Percentiles rank a stretch among this genome's conserved stretches.
phyloP scores from a whole-genome alignment of 2,888 invertebrate genomes.

The Periphyllus acericola region DNA sequence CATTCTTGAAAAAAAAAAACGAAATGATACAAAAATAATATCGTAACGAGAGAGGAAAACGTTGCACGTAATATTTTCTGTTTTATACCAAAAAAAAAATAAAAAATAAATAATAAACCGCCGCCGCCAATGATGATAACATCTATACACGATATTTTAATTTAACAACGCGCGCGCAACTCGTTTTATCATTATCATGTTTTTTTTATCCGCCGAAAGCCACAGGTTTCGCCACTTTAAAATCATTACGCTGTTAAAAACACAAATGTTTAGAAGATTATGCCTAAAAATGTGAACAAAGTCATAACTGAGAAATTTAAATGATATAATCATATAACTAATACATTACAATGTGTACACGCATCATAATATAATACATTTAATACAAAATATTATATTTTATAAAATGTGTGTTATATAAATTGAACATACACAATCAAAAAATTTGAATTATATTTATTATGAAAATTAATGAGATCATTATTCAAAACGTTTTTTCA shows the following conservation, averaged over 20 bases:
- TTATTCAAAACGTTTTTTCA: neutral
- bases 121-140: slow-evolving; percentile 45
- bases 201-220: slow-evolving; percentile 36
- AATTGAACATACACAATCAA: neutral
- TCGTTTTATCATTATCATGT: slow-evolving; percentile 39
- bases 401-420: neutral
- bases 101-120: neutral
- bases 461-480: neutral
- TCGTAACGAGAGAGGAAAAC: slow-evolving; percentile 41
- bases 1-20: slow-evolving; percentile 35
- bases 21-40: slow-evolving; percentile 34
- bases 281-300: neutral
- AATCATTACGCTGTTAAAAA: slow-evolving; percentile 29
- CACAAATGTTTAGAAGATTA: slow-evolving; percentile 7
- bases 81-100: slow-evolving; percentile 18
- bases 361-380: neutral
- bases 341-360: neutral
- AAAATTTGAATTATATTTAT: neutral
- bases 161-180: slow-evolving; percentile 54
- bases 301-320: neutral
- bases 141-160: slow-evolving; percentile 60
- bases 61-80: slow-evolving; percentile 49
- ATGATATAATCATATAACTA: neutral
- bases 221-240: slow-evolving; percentile 53
- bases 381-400: too few relatives aligned